These are phyloP conservation scores for Argyresthia goedartella DNA, from an alignment of 2,888 invertebrate species.

Conservation along the genomic window DNA sequence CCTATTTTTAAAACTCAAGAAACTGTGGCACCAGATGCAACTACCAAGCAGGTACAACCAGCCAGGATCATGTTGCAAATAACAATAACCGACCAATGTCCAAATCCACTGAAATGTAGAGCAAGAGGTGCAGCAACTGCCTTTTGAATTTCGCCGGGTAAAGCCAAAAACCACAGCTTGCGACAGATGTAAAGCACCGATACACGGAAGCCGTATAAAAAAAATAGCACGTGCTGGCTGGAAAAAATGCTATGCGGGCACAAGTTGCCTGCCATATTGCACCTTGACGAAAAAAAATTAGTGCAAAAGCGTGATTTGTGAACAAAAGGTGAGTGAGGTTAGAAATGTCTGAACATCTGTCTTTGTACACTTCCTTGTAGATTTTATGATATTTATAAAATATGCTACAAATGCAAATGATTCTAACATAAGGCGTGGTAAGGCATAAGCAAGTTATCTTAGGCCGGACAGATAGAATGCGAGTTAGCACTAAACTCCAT, in stretches of 20 bases:
- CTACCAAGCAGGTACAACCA: slow-evolving; percentile 48
- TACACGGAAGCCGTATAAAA: slow-evolving; percentile 53
- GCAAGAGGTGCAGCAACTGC: background rate
- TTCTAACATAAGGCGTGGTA: too few relatives aligned
- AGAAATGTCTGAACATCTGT: background rate
- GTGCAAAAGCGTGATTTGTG: slow-evolving; percentile 41
- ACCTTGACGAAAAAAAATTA: slow-evolving; percentile 33
- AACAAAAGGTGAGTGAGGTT: slow-evolving; percentile 20
- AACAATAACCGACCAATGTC: slow-evolving; percentile 26
- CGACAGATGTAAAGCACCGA: slow-evolving; percentile 60
- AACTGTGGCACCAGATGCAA: slow-evolving; percentile 46
- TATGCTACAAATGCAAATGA: too few relatives aligned
- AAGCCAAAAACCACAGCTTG: slow-evolving; percentile 56
- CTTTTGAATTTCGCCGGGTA: slow-evolving; percentile 25
- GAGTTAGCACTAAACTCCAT: too few relatives aligned
- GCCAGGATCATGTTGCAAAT: slow-evolving; percentile 58
- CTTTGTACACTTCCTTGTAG: background rate
- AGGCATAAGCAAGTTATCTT: too few relatives aligned
- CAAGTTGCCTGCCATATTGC: slow-evolving; percentile 55
- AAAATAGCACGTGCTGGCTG: slow-evolving; percentile 53
- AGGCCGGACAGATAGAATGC: too few relatives aligned
- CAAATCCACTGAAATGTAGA: slow-evolving; percentile 7
- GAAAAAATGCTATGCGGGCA: slow-evolving; percentile 63
- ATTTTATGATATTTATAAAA: too few relatives aligned
- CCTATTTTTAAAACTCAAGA: slow-evolving; percentile 53